Conservation (phyloP, 2,888 invertebrate genomes). For the Pheosia tremula region DNA sequence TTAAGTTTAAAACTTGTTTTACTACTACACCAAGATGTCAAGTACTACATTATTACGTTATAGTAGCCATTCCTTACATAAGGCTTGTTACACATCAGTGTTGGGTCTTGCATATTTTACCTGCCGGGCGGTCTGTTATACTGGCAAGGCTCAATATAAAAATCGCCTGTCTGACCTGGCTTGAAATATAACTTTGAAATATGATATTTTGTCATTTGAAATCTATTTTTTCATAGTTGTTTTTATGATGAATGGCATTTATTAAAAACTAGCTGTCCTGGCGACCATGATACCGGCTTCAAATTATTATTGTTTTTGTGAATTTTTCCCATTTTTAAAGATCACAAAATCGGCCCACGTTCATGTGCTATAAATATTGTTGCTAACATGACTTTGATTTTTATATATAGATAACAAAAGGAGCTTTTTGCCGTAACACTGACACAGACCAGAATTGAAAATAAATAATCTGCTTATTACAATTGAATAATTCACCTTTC, state of each 20-base stretch:
- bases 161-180: conserved; percentile 18
- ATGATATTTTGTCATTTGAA: too few species aligned
- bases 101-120: conserved; percentile 39
- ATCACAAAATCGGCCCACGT: too few species aligned
- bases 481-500: conserved; percentile 20
- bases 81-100: conserved; percentile 22
- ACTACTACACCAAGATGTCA: conserved; percentile 24
- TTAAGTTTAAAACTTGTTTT: conserved; percentile 5
- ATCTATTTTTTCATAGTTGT: neutral
- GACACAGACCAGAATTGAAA: too few species aligned
- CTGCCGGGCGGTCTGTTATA: conserved; percentile 19
- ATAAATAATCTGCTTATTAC: too few species aligned
- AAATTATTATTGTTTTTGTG: too few species aligned
- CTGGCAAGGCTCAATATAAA: conserved; percentile 16
- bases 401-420: too few species aligned
- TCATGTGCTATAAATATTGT: too few species aligned
- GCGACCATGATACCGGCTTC: too few species aligned
- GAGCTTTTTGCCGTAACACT: too few species aligned
- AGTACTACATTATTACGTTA: conserved; percentile 40
- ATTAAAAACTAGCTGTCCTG: too few species aligned
- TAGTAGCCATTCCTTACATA: conserved; percentile 30
- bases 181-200: neutral
- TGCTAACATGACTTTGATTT: too few species aligned
- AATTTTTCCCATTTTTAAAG: too few species aligned
- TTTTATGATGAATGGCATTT: neutral